These are phyloP conservation scores for Sphaeramia orbicularis DNA, from an alignment of 2,797 vertebrate genomes.

Conservation along the genomic window DNA sequence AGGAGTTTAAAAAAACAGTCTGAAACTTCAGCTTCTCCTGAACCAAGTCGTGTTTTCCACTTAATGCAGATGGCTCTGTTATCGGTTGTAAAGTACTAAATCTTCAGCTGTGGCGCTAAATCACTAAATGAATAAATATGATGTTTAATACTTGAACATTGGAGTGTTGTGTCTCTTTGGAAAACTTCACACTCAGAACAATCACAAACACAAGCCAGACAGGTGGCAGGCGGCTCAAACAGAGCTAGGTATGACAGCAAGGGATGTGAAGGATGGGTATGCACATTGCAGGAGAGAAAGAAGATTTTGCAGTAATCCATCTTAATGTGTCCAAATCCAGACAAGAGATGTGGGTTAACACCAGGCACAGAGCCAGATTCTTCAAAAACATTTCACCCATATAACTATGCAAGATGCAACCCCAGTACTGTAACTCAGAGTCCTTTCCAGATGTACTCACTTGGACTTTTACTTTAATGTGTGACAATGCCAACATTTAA, in stretches of 20 bases:
- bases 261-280: constrained; percentile 32
- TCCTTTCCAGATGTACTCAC: too few relatives aligned
- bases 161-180: not conserved
- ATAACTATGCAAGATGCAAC: too few relatives aligned
- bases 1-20: too few relatives aligned
- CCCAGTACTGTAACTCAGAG: too few relatives aligned
- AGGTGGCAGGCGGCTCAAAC: constrained; percentile 13
- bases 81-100: not conserved
- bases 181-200: constrained; percentile 4
- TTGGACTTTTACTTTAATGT: constrained; percentile 13
- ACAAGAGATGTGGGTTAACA: constrained; percentile 40
- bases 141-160: too few relatives aligned
- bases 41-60: too few relatives aligned
- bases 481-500: constrained; percentile 19
- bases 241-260: constrained; percentile 14
- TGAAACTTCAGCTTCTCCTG: too few relatives aligned
- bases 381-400: constrained; percentile 24
- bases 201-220: not conserved
- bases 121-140: too few relatives aligned
- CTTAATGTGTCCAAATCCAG: constrained; percentile 44
- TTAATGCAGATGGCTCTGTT: not conserved
- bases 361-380: constrained; percentile 20
- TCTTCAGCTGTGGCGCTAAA: too few relatives aligned
- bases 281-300: too few relatives aligned
- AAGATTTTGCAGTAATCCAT: constrained; percentile 51